Evolutionary conservation across 2,888 invertebrate genomes (phyloP), one percentile per base, ranked within the genome.

Genomic region (Drosophila paracracens): DNA sequence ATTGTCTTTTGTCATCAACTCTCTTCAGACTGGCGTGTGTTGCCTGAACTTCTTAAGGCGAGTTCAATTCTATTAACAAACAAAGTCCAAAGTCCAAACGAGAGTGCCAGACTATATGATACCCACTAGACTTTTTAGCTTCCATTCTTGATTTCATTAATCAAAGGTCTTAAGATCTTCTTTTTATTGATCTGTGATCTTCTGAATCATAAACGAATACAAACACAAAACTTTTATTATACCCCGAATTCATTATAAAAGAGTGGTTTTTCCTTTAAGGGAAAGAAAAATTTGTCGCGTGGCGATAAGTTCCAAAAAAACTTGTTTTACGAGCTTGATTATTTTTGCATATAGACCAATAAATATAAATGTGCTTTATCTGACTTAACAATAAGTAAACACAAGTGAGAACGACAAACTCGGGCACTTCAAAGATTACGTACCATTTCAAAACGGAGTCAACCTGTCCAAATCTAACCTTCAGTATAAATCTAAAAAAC

Each of bases 1-100:
- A 59, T 64, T 60, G 60, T 51, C 57, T 75, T 58, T 50, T 33
- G 58, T 27, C 13, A 21, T 31, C n/a, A 29, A 11, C 50, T 50
- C 18, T 53, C 52, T 40, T 2, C 43, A 43, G 33, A n/a, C 46
- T 52, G 8, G 25, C 25, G 40, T 65, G n/a, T 57, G 27, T 33
- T 35, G 11, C 38, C 8, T 11, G 13, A 25, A 8, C 21, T 25
- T 16, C 16, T 13, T 13, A 35, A 18, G 11, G 25, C 18, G 36
- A 38, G 61, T 62, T 51, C 36, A 25, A 10, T 48, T 65, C 10
- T 36, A 36, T 33, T 31, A 46, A 46, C 27, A 62, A 18, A 29
- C 33, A 13, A 27, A 10, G 31, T 1, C 21, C n/a, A 18, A 40
- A 18, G 6, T 56, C 2, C 33, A 40, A 25, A 5, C 7, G 43